Percentiles rank a stretch among this genome's conserved stretches.
Evolutionary conservation across 1,140 invertebrate species (phyloP).

Genomic region (Leptinotarsa undecemlineata): DNA sequence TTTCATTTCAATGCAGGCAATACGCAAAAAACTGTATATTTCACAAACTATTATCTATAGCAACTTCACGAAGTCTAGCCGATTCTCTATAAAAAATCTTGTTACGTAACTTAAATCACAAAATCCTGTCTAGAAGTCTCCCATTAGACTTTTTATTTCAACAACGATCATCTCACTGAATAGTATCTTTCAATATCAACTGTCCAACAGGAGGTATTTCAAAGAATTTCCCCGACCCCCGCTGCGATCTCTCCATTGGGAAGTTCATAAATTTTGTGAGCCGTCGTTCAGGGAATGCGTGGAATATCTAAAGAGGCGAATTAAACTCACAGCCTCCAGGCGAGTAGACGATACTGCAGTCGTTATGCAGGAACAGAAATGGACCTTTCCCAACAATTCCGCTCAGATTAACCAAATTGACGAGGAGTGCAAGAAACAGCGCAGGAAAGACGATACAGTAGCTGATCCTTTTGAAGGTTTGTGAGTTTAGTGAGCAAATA

Average conservation of each 20-base stretch:
- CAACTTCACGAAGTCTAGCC: too few species aligned
- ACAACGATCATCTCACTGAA: too few species aligned
- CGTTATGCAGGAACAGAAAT: conserved; percentile 57
- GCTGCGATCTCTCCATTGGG: conserved; percentile 63
- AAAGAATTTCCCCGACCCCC: conserved; percentile 60
- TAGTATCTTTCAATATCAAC: too few species aligned
- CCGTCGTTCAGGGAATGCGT: conserved; percentile 60
- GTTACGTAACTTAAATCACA: too few species aligned
- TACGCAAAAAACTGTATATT: too few species aligned
- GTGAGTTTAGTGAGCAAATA: background rate
- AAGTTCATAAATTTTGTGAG: conserved; percentile 63
- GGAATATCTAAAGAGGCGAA: conserved; percentile 59
- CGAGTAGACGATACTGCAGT: conserved; percentile 59
- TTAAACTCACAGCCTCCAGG: conserved; percentile 52
- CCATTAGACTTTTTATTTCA: too few species aligned
- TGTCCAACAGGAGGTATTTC: conserved; percentile 46
- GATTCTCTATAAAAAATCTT: too few species aligned
- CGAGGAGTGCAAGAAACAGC: conserved; percentile 57
- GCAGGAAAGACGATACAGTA: conserved; percentile 54
- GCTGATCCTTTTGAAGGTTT: conserved; percentile 61
- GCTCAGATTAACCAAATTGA: conserved; percentile 55
- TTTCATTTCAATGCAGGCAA: too few species aligned
- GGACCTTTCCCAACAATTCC: conserved; percentile 51
- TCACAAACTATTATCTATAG: too few species aligned
- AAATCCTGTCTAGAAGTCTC: too few species aligned